Percentiles rank a stretch among this genome's conserved stretches.
Conservation (phyloP, 2,113 vertebrate species). For the Tetrao urogallus region DNA sequence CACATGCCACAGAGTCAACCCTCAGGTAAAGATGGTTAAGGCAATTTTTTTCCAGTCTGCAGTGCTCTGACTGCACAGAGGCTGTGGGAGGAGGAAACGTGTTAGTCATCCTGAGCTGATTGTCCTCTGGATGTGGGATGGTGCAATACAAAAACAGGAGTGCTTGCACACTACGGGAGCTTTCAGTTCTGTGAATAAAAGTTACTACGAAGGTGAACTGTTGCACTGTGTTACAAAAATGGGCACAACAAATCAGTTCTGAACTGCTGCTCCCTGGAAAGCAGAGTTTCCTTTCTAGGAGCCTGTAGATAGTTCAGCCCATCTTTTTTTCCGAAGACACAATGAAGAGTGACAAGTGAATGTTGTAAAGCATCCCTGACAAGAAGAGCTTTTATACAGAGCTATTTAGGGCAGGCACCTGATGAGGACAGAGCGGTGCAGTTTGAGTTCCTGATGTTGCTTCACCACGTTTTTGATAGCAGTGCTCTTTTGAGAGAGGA, state of each 20-base stretch:
- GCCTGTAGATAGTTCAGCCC: background rate
- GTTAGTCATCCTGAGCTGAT: background rate
- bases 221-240: background rate
- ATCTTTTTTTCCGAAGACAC: background rate
- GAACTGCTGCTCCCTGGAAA: background rate
- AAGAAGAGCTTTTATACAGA: background rate
- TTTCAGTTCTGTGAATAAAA: background rate
- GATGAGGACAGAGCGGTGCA: background rate
- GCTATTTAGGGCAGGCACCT: fast-evolving
- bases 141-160: background rate
- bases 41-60: background rate
- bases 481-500: background rate
- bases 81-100: background rate
- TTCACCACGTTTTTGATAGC: fast-evolving
- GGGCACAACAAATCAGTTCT: background rate
- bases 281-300: background rate
- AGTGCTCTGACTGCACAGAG: background rate
- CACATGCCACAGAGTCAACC: constrained; percentile 89
- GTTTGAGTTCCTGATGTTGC: fast-evolving
- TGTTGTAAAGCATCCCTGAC: background rate
- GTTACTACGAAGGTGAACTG: background rate
- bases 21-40: constrained; percentile 82
- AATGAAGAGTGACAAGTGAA: background rate
- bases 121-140: background rate
- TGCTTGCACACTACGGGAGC: background rate